phyloP scores from a whole-genome alignment of 2,113 vertebrate species.

The Lamprotornis superbus region DNA sequence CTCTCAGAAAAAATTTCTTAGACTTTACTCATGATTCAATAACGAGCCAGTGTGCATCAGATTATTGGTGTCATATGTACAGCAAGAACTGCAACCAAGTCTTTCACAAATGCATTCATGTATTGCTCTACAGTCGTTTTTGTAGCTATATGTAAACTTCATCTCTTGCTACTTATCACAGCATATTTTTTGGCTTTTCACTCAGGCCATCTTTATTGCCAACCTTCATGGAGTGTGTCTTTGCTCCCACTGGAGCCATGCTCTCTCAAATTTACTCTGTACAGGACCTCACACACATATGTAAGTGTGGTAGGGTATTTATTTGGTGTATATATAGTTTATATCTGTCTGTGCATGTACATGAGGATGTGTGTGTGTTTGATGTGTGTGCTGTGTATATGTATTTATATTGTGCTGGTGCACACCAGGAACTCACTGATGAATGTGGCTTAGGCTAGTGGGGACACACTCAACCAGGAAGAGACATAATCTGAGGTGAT shows the following conservation, averaged over 20 bases:
- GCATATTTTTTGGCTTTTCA: not conserved
- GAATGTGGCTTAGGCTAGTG: not conserved
- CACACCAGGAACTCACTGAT: not conserved
- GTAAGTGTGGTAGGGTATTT: not conserved
- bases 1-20: not conserved
- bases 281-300: not conserved
- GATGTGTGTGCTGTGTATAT: not conserved
- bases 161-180: not conserved
- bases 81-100: not conserved
- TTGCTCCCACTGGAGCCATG: not conserved
- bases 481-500: not conserved
- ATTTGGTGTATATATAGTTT: not conserved
- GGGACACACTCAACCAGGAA: not conserved
- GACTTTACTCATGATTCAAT: not conserved
- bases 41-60: not conserved
- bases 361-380: not conserved
- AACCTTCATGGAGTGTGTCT: not conserved
- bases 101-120: not conserved
- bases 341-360: not conserved
- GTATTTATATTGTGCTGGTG: not conserved
- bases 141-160: not conserved
- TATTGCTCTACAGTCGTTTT: not conserved
- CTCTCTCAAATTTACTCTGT: not conserved
- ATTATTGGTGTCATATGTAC: accelerated
- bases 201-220: not conserved